Evolutionary conservation across 2,113 vertebrate genomes (phyloP), one percentile per base, ranked within the genome.

Genomic region (Lophotis ruficrista): DNA sequence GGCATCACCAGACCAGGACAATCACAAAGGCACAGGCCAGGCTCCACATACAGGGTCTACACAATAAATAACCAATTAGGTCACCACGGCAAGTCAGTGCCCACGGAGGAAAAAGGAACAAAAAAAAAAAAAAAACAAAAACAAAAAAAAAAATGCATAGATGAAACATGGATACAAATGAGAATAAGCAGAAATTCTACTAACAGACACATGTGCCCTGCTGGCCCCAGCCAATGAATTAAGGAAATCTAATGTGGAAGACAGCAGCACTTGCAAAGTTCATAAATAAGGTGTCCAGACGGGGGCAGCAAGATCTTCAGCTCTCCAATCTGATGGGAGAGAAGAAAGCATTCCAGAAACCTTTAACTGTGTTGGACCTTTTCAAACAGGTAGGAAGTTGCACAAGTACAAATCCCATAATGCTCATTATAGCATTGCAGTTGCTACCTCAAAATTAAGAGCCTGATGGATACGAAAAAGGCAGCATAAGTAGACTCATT

Each of bases 1-100:
- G 99, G 99, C 99, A 99, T 99, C 97, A 99, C 99, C 82, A 99
- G 98, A 89, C 99, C 99, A 0, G 99, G 99, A 72, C 99, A 99
- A 98, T 99, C 99, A 89, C 99, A 99, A 6, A 99, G 98, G 94
- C 99, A 99, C 48, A 99, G 97, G 53, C 97, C 98, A 30, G 99
- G 98, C 78, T 99, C 99, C 96, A 99, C 99, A 35, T 98, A 99
- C 62, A 99, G 97, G 22, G 99, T 99, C 99, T 99, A 97, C 25
- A 95, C 91, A 85, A 79, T 15, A 97, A 83, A 77, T 7, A 84
- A 80, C 2, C 14, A 0, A 62, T 79, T 51, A 86, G 53, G 50
- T 84, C 92, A 86, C 58, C 31, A 35, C 8, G 23, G 37, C 27
- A 80, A 72, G 27, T 23, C 78, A 48, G 25, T 25, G 61, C 41